These are phyloP conservation scores for Porites lutea DNA, from an alignment of 64 coral and sea anemone genomes.

Conservation along the genomic window DNA sequence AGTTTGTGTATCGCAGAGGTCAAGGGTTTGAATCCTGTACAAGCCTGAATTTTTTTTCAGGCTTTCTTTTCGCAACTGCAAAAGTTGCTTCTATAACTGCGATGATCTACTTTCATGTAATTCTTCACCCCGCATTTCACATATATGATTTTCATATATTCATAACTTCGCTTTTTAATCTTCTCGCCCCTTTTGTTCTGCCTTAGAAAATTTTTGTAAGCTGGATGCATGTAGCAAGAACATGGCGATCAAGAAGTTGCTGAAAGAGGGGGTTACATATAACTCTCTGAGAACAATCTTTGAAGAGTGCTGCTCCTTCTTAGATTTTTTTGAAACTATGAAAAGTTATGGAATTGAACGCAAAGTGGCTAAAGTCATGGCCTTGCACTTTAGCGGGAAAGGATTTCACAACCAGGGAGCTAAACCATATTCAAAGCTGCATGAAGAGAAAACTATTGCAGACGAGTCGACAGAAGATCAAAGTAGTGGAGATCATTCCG, in stretches of 20 bases:
- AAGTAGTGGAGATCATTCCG: background rate
- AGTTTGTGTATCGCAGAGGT: too few relatives aligned
- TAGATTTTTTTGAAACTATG: slow-evolving; percentile 88
- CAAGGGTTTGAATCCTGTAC: too few relatives aligned
- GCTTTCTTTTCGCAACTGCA: too few relatives aligned
- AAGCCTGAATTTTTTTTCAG: too few relatives aligned
- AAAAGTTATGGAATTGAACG: slow-evolving; percentile 92
- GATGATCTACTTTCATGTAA: too few relatives aligned
- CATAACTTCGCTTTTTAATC: too few relatives aligned
- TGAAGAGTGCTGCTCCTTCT: slow-evolving; percentile 85
- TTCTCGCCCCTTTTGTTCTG: background rate
- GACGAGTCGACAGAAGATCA: background rate
- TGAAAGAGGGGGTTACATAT: slow-evolving; percentile 86
- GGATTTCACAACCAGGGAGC: slow-evolving; percentile 89
- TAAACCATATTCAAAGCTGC: background rate
- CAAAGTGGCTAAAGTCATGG: slow-evolving; percentile 84
- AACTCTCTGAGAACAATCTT: slow-evolving; percentile 84
- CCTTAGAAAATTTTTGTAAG: slow-evolving; percentile 83
- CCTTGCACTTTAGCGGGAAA: slow-evolving; percentile 74
- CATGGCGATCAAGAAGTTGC: slow-evolving; percentile 76
- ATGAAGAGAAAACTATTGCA: background rate
- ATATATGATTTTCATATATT: too few relatives aligned
- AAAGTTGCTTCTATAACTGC: too few relatives aligned
- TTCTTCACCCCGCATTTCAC: too few relatives aligned
- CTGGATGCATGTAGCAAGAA: slow-evolving; percentile 90